These are phyloP conservation scores for Cryptoblepharus egeriae DNA, from an alignment of 2,797 vertebrate species.

Conservation along the genomic window DNA sequence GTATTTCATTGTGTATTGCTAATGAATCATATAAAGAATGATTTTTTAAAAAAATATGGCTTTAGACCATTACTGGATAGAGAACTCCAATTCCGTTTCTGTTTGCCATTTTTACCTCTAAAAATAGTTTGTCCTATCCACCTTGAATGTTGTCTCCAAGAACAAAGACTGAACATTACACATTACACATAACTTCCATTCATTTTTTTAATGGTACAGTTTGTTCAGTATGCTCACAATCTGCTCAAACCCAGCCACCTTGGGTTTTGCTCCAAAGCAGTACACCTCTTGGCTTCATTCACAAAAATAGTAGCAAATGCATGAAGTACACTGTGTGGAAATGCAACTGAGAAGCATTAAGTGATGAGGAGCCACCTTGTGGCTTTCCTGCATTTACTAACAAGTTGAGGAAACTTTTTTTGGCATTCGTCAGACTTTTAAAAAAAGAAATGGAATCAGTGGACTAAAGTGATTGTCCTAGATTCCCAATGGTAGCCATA, in stretches of 20 bases:
- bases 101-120: neutral
- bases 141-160: neutral
- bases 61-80: neutral
- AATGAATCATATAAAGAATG: constrained; percentile 39
- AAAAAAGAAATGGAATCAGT: neutral
- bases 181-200: too few species aligned
- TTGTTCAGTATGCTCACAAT: too few species aligned
- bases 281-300: neutral
- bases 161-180: too few species aligned
- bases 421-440: neutral
- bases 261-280: too few species aligned
- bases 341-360: too few species aligned
- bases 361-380: constrained; percentile 25
- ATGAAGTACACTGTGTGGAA: neutral
- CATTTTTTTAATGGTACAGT: too few species aligned
- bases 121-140: neutral
- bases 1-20: neutral
- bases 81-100: neutral
- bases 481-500: neutral
- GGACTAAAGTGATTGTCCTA: neutral
- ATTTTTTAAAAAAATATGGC: constrained; percentile 23
- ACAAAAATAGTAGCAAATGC: neutral
- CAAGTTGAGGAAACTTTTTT: neutral
- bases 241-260: too few species aligned
- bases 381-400: constrained; percentile 13